Base-by-base conservation (phyloP, 1,140 invertebrate genomes). In the Drosophila parabipectinata region DNA sequence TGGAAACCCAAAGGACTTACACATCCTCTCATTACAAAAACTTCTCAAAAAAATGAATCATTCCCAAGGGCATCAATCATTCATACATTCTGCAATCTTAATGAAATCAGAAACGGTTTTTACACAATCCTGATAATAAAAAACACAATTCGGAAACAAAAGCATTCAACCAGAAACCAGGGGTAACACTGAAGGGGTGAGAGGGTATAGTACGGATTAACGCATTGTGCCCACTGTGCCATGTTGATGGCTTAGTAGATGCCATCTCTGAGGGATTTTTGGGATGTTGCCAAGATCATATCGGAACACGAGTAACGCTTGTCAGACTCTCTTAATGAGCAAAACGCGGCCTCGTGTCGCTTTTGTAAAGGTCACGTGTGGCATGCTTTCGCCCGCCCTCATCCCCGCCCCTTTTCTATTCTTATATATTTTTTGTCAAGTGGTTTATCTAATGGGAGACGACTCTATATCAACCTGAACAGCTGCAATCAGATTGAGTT, bases 241-340 rank as follows among this genome's bases (percentile, higher is more conserved):
- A 76, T 53, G n/a, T 53, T 51, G 32, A 30, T 32, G 21, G 62
- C 56, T 60, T 57, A 55, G 28, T 44, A 50, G 54, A 75, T 74
- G 50, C 37, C 50, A 59, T 75, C 61, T 64, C 21, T 21, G 28
- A 12, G 59, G 44, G 48, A 53, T 41, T 50, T 39, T 50, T 68
- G 41, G 54, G 59, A 57, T 54, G 63, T 51, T 66, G 24, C 57
- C 57, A 48, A 63, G 81, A 85, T 85, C 82, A 56, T 85, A 85
- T 85, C 81, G 57, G 28, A 51, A 53, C 44, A 59, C 54, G 60
- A 59, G 64, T 74, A 84, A 71, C 69, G 78, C 73, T 85, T 87
- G 81, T 85, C 81, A 77, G 71, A 56, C 52, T 61, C 58, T 62
- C 63, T 72, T 88, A 87, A 87, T 87, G 83, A 87, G 79, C 84